Percentiles rank a stretch among this genome's conserved stretches.
These are phyloP conservation scores for Drosophila pruinosa DNA, from an alignment of 1,140 invertebrate genomes.

Conservation along the genomic window DNA sequence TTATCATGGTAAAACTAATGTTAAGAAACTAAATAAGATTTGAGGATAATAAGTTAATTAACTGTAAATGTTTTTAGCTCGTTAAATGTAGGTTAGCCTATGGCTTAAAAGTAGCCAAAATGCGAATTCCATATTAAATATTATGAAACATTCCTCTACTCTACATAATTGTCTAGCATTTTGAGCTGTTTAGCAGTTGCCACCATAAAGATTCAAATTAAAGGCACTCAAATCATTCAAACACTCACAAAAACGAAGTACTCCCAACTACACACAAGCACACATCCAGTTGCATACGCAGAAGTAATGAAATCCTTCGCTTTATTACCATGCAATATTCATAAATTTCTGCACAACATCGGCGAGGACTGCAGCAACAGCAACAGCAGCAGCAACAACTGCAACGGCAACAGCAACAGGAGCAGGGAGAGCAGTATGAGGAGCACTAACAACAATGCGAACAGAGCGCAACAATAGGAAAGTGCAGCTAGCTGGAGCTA, in stretches of 20 bases:
- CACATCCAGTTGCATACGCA: slow-evolving; percentile 18
- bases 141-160: too few species aligned
- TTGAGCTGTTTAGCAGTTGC: slow-evolving; percentile 8
- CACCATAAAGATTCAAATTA: not conserved
- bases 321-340: slow-evolving; percentile 79
- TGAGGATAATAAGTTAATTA: too few species aligned
- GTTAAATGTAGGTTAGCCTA: too few species aligned
- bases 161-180: too few species aligned
- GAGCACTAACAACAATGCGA: slow-evolving; percentile 36
- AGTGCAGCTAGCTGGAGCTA: slow-evolving; percentile 39
- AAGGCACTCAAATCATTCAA: slow-evolving; percentile 26
- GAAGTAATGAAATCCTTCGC: slow-evolving; percentile 76
- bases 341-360: slow-evolving; percentile 73
- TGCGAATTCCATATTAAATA: too few species aligned
- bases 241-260: slow-evolving; percentile 7
- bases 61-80: too few species aligned
- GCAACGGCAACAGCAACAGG: slow-evolving; percentile 29
- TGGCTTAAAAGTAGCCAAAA: too few species aligned
- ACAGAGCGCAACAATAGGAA: slow-evolving; percentile 65
- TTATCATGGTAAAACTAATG: not conserved
- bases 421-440: not conserved
- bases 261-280: not conserved
- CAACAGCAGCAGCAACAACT: slow-evolving; percentile 29
- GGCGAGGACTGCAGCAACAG: slow-evolving; percentile 56
- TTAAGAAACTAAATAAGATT: too few species aligned